Percentiles rank a stretch among this genome's conserved stretches.
phyloP scores from a whole-genome alignment of 2,797 vertebrate genomes.

The Neosalanx taihuensis region DNA sequence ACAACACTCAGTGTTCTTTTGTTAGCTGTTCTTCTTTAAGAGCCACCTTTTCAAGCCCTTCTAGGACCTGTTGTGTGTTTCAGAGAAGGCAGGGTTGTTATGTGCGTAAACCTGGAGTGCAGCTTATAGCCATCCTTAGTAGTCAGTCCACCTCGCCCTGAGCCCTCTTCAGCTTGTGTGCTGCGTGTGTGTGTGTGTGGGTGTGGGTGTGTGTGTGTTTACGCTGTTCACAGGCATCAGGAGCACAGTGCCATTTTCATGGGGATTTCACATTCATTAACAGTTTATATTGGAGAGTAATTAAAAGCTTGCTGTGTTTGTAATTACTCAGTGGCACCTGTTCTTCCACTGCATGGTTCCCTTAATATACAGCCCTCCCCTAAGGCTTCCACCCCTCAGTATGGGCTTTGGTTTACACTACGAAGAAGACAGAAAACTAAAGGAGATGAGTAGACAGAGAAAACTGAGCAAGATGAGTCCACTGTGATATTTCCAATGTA shows the following conservation, averaged over 20 bases:
- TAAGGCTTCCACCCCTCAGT: not conserved
- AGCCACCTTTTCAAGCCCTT: not conserved
- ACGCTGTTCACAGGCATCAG: constrained; percentile 6
- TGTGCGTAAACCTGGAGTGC: constrained; percentile 21
- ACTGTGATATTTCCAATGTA: too few relatives aligned
- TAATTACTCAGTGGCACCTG: constrained; percentile 71
- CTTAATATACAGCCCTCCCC: constrained; percentile 38
- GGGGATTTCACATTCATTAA: constrained; percentile 66
- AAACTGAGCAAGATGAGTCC: too few relatives aligned
- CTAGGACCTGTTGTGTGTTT: constrained; percentile 17
- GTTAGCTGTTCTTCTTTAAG: constrained; percentile 7
- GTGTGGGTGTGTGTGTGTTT: not conserved
- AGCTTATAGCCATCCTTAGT: constrained; percentile 15
- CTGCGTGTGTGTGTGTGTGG: constrained; percentile 1
- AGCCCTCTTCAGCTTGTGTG: not conserved
- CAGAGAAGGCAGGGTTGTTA: constrained; percentile 1
- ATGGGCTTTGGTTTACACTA: too few relatives aligned
- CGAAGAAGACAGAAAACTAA: too few relatives aligned
- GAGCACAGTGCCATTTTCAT: constrained; percentile 50
- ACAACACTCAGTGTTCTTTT: constrained; percentile 21
- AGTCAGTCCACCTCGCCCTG: not conserved
- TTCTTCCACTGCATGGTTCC: constrained; percentile 45
- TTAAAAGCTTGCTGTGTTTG: constrained; percentile 74
- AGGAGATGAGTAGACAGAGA: too few relatives aligned
- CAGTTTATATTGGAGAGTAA: constrained; percentile 67